Base-by-base conservation (phyloP, 2,797 vertebrate species). In the Sebastes steindachneri region DNA sequence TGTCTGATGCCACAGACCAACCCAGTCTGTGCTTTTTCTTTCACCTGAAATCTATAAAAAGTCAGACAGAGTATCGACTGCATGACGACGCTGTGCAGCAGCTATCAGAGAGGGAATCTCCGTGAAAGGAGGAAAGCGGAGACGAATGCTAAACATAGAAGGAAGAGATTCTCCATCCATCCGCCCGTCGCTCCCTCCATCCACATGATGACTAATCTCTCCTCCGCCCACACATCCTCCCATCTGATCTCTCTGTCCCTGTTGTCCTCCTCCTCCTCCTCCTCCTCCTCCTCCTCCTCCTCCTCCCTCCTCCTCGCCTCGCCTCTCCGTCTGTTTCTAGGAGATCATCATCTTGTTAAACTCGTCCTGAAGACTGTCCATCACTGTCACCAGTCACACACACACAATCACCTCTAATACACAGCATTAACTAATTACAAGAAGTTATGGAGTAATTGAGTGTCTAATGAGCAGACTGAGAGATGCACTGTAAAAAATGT, bases 201-300 rank as follows among this genome's bases (percentile, higher is more conserved):
- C 78, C 73, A 77, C 75, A 73, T 9, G 79, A 88, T 79, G 89
- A 92, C 77, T 86, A 85, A 90, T 89, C 80, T 54, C 45, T 82
- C 73, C 67, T 79, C 75, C 79, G 0, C 73, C 86, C 79, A 77
- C 74, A 4, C 86, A 51, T 66, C 37, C 33, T 57, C 37, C 12
- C 15, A 0, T 8, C 23, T 54, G 2, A 15, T 58, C 60, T 33
- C 57, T 15, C 21, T 3, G 1, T 57, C 62, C 33, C 48, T 37
- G 0, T 25, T 19, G 19, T 35, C 23, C 12, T 19, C 33, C 37
- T 45, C 57, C n/a, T 33, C 31, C 28, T 7, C 14, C 54, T 25
- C 19, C 21, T 33, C 7, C 9, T 58, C 21, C 12, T 35, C 10
- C 33, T 19, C 60, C 35, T 45, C 48, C 29, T 33, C 57, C 28